Percentiles rank a stretch among this genome's conserved stretches.
phyloP scores from a whole-genome alignment of 2,797 vertebrate species.

The Cygnus olor region DNA sequence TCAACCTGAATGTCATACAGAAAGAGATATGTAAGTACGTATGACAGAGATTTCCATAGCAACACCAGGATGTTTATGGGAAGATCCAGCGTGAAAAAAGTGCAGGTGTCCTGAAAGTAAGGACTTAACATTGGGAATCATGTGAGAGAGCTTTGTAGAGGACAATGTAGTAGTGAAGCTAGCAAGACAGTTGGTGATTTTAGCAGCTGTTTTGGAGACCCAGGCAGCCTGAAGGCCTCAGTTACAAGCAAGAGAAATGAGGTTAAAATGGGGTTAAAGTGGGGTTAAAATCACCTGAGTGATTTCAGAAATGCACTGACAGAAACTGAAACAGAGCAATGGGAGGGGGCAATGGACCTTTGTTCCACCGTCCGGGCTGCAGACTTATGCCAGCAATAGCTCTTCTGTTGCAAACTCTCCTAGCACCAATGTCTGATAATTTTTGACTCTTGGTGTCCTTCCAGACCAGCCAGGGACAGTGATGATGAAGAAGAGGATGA shows the following conservation, averaged over 20 bases:
- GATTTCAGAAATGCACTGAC: not conserved
- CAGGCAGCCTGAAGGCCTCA: not conserved
- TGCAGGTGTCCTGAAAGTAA: not conserved
- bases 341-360: not conserved
- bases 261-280: not conserved
- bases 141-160: not conserved
- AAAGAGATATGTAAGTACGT: not conserved
- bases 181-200: not conserved
- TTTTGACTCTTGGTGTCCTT: not conserved
- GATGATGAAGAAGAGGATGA: slow-evolving; percentile 92
- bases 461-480: slow-evolving; percentile 87
- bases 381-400: not conserved
- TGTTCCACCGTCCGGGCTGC: not conserved
- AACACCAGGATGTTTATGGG: slow-evolving; percentile 4
- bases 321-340: not conserved
- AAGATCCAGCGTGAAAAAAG: not conserved
- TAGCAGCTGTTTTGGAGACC: not conserved
- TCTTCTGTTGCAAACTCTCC: not conserved
- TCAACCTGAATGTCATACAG: not conserved
- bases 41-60: slow-evolving; percentile 13
- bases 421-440: not conserved
- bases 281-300: no score
- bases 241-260: not conserved
- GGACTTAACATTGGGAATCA: not conserved
- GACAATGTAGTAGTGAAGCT: not conserved